Evolutionary conservation across 64 coral and sea anemone genomes (phyloP).

Genomic region (Pocillopora damicornis): DNA sequence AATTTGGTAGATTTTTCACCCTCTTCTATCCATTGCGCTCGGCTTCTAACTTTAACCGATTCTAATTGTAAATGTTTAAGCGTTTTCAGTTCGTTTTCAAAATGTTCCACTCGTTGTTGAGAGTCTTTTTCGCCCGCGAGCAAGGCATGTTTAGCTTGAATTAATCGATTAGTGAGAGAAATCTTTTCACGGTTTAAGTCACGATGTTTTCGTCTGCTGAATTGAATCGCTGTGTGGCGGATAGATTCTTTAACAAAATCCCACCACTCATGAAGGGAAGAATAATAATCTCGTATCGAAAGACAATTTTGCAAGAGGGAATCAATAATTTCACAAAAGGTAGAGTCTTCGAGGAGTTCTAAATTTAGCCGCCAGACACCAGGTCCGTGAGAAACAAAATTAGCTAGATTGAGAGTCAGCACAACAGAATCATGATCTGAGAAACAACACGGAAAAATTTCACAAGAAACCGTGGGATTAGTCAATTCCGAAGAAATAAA

Average conservation of each 20-base stretch:
- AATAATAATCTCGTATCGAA: neutral
- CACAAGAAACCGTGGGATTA: neutral
- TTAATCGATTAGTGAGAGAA: neutral
- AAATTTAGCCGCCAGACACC: neutral
- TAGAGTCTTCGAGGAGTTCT: neutral
- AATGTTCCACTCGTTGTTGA: neutral
- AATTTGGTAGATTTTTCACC: neutral
- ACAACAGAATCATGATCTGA: slow-evolving; percentile 27
- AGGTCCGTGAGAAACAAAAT: neutral
- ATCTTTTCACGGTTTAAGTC: neutral
- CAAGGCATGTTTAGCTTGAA: neutral
- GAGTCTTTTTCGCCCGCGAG: neutral
- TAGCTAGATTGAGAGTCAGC: neutral
- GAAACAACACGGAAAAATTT: slow-evolving; percentile 17
- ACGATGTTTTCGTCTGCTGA: neutral
- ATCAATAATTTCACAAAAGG: neutral
- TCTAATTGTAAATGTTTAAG: neutral
- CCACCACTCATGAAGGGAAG: neutral
- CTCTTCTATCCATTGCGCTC: slow-evolving; percentile 7
- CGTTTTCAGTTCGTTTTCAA: neutral
- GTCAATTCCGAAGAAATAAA: neutral
- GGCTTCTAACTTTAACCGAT: neutral
- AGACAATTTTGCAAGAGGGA: neutral
- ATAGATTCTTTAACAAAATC: neutral
- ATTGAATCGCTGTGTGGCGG: neutral